Percentiles rank a stretch among this genome's conserved stretches.
phyloP scores from a whole-genome alignment of 2,113 vertebrate species.

The Alaudala cheleensis region DNA sequence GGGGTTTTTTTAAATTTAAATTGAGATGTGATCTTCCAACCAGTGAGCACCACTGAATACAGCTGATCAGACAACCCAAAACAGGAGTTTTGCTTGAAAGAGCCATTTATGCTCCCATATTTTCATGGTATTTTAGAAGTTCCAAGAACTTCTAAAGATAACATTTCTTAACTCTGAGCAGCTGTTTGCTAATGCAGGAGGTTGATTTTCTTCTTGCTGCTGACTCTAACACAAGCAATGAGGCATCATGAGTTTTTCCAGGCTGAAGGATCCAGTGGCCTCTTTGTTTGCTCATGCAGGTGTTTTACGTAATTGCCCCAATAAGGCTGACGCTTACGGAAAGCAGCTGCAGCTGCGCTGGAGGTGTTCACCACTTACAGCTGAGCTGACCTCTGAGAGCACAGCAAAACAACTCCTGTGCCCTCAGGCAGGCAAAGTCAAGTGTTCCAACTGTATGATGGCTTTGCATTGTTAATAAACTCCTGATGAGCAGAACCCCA shows the following conservation, averaged over 20 bases:
- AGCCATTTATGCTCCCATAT: not conserved
- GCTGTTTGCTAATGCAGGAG: not conserved
- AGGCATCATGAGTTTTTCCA: constrained; percentile 26
- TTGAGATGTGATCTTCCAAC: not conserved
- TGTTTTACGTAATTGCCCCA: constrained; percentile 22
- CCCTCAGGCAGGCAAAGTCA: not conserved
- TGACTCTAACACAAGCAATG: not conserved
- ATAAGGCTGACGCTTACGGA: not conserved
- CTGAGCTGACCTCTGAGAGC: not conserved
- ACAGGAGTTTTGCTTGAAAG: not conserved
- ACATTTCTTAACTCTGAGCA: not conserved
- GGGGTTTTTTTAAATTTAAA: not conserved
- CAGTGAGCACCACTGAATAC: not conserved
- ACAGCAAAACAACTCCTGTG: not conserved
- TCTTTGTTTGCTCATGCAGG: constrained; percentile 45
- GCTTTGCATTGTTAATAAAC: not conserved
- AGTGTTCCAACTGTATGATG: not conserved
- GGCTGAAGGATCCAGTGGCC: constrained; percentile 6
- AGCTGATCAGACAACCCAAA: not conserved
- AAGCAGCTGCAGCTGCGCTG: not conserved
- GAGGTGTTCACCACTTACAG: not conserved
- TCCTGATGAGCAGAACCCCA: not conserved
- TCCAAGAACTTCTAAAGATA: not conserved
- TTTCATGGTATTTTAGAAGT: not conserved
- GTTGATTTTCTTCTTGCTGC: not conserved